Base-by-base conservation (phyloP, 1,140 invertebrate genomes). In the Habropoda laboriosa region DNA sequence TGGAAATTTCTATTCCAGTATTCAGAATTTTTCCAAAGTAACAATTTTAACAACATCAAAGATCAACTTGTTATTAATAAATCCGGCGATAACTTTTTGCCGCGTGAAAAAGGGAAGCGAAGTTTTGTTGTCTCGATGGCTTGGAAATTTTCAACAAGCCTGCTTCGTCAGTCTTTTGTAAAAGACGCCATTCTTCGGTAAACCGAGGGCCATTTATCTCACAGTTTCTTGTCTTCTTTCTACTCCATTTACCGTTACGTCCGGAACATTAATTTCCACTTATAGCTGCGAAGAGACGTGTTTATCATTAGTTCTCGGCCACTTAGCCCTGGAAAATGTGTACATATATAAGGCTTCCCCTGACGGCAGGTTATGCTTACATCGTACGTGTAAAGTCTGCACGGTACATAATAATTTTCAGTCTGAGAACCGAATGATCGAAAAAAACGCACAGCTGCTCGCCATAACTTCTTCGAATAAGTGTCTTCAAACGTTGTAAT, bases 231-330 rank as follows among this genome's bases (percentile, higher is more conserved):
- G 89, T 91, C 88, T 90, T 89, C 86, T 90, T 91, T 89, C 84
- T 86, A 88, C 88, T 86, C 89, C 88, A 91, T 91, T 89, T 91
- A 89, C 86, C 85, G 87, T 90, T 90, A 90, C 86, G 89, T 90
- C 86, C 89, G 85, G 87, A 88, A 90, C 89, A 90, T 91, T 91
- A 89, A 88, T 90, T 90, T 88, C 87, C 79, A 82, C 83, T 88
- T 87, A 88, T 80, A 87, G 86, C 85, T 63, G 72, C 83, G 81
- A 87, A 83, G 82, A 88, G 83, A 89, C 85, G 85, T 92, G 91
- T 91, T 91, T 91, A 88, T 90, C 87, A 92, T 92, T 91, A 92
- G 90, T 90, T 90, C 86, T 82, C 83, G 87, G 86, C 87, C 89
- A 90, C 89, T 90, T 90, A 90, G 83, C 66, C 61, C 79, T 42